Percentiles rank a stretch among this genome's conserved stretches.
Evolutionary conservation across 2,888 invertebrate genomes (phyloP).

Genomic region (Litoditis marina): DNA sequence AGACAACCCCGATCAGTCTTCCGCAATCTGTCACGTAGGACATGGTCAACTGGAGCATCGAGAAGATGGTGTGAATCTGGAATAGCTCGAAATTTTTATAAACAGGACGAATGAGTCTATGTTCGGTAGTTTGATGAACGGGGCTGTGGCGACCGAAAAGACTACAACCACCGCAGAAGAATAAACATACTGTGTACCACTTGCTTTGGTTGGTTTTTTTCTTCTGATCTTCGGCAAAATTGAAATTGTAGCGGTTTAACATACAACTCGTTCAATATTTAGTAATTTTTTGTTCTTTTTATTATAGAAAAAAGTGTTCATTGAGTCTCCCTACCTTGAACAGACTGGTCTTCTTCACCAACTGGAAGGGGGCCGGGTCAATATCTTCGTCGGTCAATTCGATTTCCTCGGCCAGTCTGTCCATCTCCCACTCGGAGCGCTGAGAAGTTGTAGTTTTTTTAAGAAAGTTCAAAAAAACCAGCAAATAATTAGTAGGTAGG

Average conservation of each 20-base stretch:
- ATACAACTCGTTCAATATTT: too few species aligned
- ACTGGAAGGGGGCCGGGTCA: conserved; percentile 58
- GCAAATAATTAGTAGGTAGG: too few species aligned
- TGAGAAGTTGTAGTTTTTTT: conserved; percentile 17
- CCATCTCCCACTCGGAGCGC: conserved; percentile 52
- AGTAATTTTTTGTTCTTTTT: neutral
- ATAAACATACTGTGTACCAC: too few species aligned
- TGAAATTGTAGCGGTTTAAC: too few species aligned
- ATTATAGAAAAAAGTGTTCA: neutral
- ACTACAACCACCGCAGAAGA: too few species aligned
- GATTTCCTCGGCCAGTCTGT: conserved; percentile 33
- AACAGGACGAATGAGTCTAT: too few species aligned
- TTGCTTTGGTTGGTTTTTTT: too few species aligned
- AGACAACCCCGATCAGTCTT: conserved; percentile 58
- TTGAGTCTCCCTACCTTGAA: conserved; percentile 45
- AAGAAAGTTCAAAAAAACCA: neutral
- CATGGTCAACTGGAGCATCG: conserved; percentile 55
- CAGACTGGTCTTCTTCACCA: conserved; percentile 54
- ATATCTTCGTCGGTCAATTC: conserved; percentile 52
- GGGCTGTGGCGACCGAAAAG: too few species aligned
- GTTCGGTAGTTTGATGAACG: too few species aligned
- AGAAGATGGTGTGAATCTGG: conserved; percentile 57
- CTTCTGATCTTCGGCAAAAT: too few species aligned
- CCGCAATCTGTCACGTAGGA: conserved; percentile 60
- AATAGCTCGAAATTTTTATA: neutral